phyloP scores from a whole-genome alignment of 2,797 vertebrate species.

The Gambelia wislizenii region DNA sequence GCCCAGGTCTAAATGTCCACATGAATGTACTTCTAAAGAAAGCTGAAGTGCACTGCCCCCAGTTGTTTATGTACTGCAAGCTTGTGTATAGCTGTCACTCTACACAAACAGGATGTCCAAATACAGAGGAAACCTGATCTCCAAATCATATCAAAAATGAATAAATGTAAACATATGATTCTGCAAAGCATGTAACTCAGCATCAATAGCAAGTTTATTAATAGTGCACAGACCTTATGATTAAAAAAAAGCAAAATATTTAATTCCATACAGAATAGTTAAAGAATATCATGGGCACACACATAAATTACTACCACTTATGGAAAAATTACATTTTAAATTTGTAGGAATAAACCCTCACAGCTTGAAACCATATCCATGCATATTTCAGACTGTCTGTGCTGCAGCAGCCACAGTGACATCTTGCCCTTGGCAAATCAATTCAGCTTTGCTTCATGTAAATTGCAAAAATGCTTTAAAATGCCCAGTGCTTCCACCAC shows the following conservation, averaged over 20 bases:
- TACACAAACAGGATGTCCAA: neutral
- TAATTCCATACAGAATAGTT: neutral
- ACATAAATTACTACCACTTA: neutral
- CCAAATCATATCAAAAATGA: neutral
- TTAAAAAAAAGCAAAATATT: neutral
- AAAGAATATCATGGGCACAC: neutral
- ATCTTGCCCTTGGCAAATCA: neutral
- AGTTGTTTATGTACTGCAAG: conserved; percentile 64
- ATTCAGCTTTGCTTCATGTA: neutral
- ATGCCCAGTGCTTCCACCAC: neutral
- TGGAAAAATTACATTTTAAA: neutral
- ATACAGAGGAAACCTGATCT: neutral
- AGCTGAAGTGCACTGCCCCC: neutral
- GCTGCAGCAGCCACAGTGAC: neutral
- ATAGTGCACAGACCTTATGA: neutral
- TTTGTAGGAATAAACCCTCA: neutral
- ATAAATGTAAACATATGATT: neutral
- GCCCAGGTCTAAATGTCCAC: neutral
- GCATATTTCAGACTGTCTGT: neutral
- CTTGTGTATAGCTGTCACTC: conserved; percentile 33
- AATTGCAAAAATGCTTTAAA: neutral
- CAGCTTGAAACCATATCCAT: neutral
- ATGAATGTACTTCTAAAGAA: neutral
- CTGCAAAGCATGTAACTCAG: neutral
- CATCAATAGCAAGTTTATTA: neutral